phyloP scores from a whole-genome alignment of 2,797 vertebrate species.

The Danio jaintianensis region DNA sequence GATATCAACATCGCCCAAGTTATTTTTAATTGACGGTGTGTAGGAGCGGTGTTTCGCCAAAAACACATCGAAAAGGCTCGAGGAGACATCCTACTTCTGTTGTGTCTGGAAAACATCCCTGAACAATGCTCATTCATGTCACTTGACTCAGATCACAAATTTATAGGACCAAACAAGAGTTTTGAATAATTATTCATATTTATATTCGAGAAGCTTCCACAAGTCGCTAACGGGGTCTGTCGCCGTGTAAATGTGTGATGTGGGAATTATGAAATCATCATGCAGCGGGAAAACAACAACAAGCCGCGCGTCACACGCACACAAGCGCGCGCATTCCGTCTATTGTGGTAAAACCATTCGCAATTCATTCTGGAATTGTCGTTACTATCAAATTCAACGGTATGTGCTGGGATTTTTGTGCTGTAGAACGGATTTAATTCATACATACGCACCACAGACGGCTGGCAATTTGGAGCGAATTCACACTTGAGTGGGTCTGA shows the following conservation, averaged over 20 bases:
- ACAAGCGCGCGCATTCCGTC: conserved; percentile 61
- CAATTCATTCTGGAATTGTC: conserved; percentile 51
- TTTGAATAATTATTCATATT: neutral
- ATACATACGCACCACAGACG: neutral
- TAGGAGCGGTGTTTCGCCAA: conserved; percentile 9
- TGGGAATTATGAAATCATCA: conserved; percentile 53
- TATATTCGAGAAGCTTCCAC: neutral
- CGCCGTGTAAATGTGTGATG: conserved; percentile 13
- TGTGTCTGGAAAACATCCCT: conserved; percentile 55
- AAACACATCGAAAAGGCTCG: conserved; percentile 41
- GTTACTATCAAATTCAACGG: neutral
- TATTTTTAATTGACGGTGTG: conserved; percentile 35
- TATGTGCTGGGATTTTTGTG: neutral
- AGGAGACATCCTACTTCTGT: conserved; percentile 52
- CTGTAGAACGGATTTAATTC: neutral
- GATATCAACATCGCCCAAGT: conserved; percentile 45
- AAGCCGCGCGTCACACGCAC: conserved; percentile 68
- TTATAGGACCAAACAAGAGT: neutral
- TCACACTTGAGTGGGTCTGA: conserved; percentile 62
- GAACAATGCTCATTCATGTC: conserved; percentile 52
- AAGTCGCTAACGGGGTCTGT: neutral
- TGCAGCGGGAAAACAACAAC: conserved; percentile 69
- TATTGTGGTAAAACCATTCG: conserved; percentile 59
- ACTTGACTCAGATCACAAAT: conserved; percentile 25
- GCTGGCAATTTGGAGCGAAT: conserved; percentile 51